Base-by-base conservation (phyloP, 1,140 invertebrate genomes). In the Tetragnatha versicolor region DNA sequence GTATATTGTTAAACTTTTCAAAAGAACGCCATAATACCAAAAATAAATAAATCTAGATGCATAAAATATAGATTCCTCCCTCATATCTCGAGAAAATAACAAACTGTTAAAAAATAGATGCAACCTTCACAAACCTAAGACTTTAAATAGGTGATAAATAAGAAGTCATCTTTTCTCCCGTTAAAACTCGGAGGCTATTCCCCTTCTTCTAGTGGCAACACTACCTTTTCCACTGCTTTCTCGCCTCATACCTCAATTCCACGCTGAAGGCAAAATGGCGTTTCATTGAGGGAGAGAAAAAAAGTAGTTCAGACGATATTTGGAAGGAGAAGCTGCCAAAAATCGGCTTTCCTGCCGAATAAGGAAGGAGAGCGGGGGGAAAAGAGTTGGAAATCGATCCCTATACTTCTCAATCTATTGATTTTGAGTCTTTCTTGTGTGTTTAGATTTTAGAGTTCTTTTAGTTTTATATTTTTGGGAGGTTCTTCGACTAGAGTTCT, bases 391-490 rank as follows among this genome's bases (percentile, higher is more conserved):
- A 63, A n/a, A 63, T 63, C 60, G 60, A 63, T 63, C 20, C 60
- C 22, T 17, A 63, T 63, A 37, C 42, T 63, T 63, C 60, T 63
- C 33, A 63, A 63, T 63, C 60, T 63, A 63, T 63, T 63, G 60
- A 63, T 63, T 63, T 63, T 39, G 14, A 63, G 35, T 63, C 27
- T 37, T 60, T 60, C 31, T 63, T 63, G 60, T 42, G 60, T 63
- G 60, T 63, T 63, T 63, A 39, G 60, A 27, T 39, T 63, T 42
- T 63, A 39, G 22, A 63, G 27, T 12, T 31, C 35, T n/a, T 45
- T 63, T 63, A 25, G 14, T 63, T 63, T 39, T 25, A 39, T 39
- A n/a, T 22, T 42, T 42, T 63, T 42, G 9, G 9, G 39, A 45
- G 39, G 17, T 45, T 17, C 39, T 45, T 17, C 17, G 39, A 45